Conservation (phyloP, 2,797 vertebrate genomes). For the Acipenser oxyrinchus region DNA sequence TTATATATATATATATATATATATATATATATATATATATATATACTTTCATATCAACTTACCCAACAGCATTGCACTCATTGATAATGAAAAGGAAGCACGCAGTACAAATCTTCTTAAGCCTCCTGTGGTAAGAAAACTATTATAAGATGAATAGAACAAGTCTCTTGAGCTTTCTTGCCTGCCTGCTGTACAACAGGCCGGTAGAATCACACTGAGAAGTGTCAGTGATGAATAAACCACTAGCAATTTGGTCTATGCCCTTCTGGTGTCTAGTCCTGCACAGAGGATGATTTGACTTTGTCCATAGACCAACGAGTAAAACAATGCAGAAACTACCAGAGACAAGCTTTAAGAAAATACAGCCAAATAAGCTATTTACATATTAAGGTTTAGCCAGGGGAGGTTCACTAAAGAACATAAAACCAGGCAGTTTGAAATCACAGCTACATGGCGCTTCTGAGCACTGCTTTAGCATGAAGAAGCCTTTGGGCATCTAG, state of each 20-base stretch:
- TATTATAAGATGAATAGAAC: conserved; percentile 62
- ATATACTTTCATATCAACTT: conserved; percentile 39
- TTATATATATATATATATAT: too few species aligned
- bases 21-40: too few species aligned
- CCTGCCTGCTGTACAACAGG: conserved; percentile 54
- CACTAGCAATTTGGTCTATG: conserved; percentile 44
- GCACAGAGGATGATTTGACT: conserved; percentile 39
- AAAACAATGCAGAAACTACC: conserved; percentile 37
- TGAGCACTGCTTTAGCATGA: conserved; percentile 30
- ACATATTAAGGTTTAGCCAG: conserved; percentile 36
- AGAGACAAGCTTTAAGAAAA: conserved; percentile 24
- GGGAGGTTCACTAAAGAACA: conserved; percentile 38
- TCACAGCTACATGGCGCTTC: conserved; percentile 35
- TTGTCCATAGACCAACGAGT: conserved; percentile 35
- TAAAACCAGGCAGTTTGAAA: conserved; percentile 44
- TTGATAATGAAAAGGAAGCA: conserved; percentile 55
- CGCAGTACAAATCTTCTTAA: conserved; percentile 56
- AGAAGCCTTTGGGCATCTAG: conserved; percentile 22
- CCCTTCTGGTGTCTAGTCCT: conserved; percentile 44
- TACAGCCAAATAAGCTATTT: conserved; percentile 35
- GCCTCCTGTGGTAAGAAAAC: conserved; percentile 56
- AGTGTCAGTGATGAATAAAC: conserved; percentile 51
- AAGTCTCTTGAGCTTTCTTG: conserved; percentile 51
- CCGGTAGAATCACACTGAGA: conserved; percentile 53
- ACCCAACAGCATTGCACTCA: conserved; percentile 55